Evolutionary conservation across 1,140 invertebrate species (phyloP).

Genomic region (Aradophagus sp.): DNA sequence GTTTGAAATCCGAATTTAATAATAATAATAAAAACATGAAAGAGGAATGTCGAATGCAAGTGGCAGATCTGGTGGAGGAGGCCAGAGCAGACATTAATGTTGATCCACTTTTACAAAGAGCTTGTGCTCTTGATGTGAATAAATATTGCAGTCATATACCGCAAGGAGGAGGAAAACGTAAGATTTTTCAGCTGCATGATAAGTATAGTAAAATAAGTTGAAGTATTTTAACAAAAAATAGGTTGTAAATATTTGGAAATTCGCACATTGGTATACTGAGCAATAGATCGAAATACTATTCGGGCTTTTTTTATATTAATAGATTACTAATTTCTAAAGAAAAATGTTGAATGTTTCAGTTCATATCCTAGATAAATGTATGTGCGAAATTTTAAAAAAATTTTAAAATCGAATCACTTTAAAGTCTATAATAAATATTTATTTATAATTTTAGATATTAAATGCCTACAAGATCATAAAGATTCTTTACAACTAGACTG

Average conservation of each 20-base stretch:
- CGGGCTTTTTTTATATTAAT: too few relatives aligned
- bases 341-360: too few relatives aligned
- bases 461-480: conserved; percentile 83
- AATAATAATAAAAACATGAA: conserved; percentile 81
- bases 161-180: conserved; percentile 90
- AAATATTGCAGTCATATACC: conserved; percentile 88
- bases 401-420: too few relatives aligned
- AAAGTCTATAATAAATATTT: too few relatives aligned
- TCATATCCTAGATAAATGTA: too few relatives aligned
- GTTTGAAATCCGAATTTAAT: conserved; percentile 86
- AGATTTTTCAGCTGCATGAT: too few relatives aligned
- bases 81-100: conserved; percentile 88
- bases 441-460: conserved; percentile 88
- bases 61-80: conserved; percentile 87
- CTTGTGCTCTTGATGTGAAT: conserved; percentile 86
- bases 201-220: not conserved
- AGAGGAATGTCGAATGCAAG: conserved; percentile 84
- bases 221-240: too few relatives aligned
- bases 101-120: conserved; percentile 85
- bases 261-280: too few relatives aligned
- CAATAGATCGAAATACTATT: too few relatives aligned
- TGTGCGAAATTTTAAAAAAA: too few relatives aligned
- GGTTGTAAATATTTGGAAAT: too few relatives aligned
- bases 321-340: too few relatives aligned
- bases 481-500: conserved; percentile 84